Base-by-base conservation (phyloP, 2,797 vertebrate species). In the Tangara arthus region DNA sequence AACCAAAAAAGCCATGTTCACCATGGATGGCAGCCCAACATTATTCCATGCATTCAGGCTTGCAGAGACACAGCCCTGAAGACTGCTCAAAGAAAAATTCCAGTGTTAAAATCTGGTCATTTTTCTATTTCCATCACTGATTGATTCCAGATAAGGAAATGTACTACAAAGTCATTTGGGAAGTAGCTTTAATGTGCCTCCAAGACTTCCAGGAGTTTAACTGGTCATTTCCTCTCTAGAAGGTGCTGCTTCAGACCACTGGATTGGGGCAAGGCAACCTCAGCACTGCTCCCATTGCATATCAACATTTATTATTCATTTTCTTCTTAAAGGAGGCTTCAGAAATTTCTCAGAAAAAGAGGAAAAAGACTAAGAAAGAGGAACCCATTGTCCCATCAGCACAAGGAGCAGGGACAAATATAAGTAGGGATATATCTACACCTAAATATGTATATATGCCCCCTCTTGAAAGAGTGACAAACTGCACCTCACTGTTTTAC, bases 271-370 rank as follows among this genome's bases (percentile, higher is more conserved):
- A 79, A 69, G 26, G n/a, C 50, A 42, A 30, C 8, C 22, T 71
- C 37, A 85, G 65, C 18, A 34, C 5, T 4, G 1, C 12, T 80
- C 42, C 21, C 30, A 18, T 1, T 78, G 53, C n/a, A 57, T 52
- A 53, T 23, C 27, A 34, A 19, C 42, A 30, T 60, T 26, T 8
- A 6, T 61, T 56, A 46, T 17, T 89, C 8, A 69, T 49, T 78
- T 75, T n/a, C 7, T 19, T 5, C 15, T 65, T 81, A 61, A 70
- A 77, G 15, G 26, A 37, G 30, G 21, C 28, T 50, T 68, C n/a
- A 77, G 35, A 87, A 55, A 26, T 46, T 81, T 82, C 47, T 63
- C 64, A 79, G 30, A 76, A 65, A 63, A 94, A 69, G 24, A 28
- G 12, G 28, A 64, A 93, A 34, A 47, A 37, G 8, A 65, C 23